Base-by-base conservation (phyloP, 2,888 invertebrate species). In the Nebria salina region DNA sequence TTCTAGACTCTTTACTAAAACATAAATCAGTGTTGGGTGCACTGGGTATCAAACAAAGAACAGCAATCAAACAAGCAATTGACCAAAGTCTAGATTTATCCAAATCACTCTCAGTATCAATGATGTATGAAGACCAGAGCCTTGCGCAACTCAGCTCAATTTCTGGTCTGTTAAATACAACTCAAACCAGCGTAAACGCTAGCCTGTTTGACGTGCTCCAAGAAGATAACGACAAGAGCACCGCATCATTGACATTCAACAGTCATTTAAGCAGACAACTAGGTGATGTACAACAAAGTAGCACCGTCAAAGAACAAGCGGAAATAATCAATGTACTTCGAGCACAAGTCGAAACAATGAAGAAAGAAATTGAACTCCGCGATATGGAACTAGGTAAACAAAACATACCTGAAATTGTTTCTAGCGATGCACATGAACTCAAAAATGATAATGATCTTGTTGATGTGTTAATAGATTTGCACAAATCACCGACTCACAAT, bases 1-100 rank as follows among this genome's bases (percentile, higher is more conserved):
- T 94, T 86, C 87, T 94, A 84, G 93, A 93, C 83, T 92, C 93
- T 82, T 87, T 94, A 64, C 87, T 94, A 34, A 91, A 91, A 81
- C 91, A 93, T 84, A 92, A 92, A 90, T 91, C 89, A 85, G 90
- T 91, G n/a, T 84, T 91, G 8, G 91, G 91, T 20, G 89, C 90
- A 68, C 84, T 92, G 74, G 91, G 91, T 0, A 87, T 88, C 2
- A 90, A 91, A 81, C 89, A 90, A 82, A 89, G 90, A n/a, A 88
- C 88, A 75, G 89, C 89, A 13, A 88, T 92, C 84, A 89, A 90
- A n/a, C 89, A 90, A 80, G 91, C 91, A 1, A 89, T 92, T 8
- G 91, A 91, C 83, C 89, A 89, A 75, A 91, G 91, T 82, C 85
- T 92, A 26, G 91, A 92, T 85, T 85, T 92, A 72, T 91, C 91